Evolutionary conservation across 2,797 vertebrate genomes (phyloP).

Genomic region (Cynopterus sphinx): DNA sequence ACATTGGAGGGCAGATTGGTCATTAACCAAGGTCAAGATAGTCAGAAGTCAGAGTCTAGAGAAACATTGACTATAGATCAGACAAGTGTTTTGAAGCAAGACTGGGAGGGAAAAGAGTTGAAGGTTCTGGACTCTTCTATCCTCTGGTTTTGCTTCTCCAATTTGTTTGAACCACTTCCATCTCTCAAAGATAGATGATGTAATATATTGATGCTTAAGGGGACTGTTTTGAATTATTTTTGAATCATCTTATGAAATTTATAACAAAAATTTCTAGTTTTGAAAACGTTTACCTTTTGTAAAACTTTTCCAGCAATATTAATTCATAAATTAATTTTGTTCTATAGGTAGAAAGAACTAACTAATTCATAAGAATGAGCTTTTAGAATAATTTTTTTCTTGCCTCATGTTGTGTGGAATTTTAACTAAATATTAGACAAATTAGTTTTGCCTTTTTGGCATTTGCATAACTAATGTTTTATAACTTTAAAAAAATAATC

Average conservation of each 20-base stretch:
- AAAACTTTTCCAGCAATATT: conserved; percentile 77
- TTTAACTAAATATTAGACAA: conserved; percentile 81
- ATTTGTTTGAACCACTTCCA: neutral
- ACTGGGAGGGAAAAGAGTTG: neutral
- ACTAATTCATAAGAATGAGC: conserved; percentile 72
- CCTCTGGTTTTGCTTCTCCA: neutral
- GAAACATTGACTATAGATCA: neutral
- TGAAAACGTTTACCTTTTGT: conserved; percentile 55
- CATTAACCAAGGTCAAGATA: conserved; percentile 20
- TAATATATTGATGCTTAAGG: conserved; percentile 23
- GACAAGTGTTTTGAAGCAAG: neutral
- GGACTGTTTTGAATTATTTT: conserved; percentile 38
- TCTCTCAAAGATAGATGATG: neutral
- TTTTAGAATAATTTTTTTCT: conserved; percentile 80
- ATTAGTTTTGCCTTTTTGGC: conserved; percentile 77
- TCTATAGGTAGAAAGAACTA: conserved; percentile 70
- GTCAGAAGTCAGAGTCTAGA: neutral
- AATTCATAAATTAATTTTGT: conserved; percentile 77
- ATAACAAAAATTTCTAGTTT: conserved; percentile 47
- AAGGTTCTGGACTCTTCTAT: neutral
- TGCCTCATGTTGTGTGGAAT: conserved; percentile 77
- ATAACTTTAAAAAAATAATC: conserved; percentile 76
- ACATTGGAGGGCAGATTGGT: neutral
- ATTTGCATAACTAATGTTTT: conserved; percentile 75
- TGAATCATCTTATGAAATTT: conserved; percentile 44